These are phyloP conservation scores for Leucophenga varia DNA, from an alignment of 1,140 invertebrate species.

Conservation along the genomic window DNA sequence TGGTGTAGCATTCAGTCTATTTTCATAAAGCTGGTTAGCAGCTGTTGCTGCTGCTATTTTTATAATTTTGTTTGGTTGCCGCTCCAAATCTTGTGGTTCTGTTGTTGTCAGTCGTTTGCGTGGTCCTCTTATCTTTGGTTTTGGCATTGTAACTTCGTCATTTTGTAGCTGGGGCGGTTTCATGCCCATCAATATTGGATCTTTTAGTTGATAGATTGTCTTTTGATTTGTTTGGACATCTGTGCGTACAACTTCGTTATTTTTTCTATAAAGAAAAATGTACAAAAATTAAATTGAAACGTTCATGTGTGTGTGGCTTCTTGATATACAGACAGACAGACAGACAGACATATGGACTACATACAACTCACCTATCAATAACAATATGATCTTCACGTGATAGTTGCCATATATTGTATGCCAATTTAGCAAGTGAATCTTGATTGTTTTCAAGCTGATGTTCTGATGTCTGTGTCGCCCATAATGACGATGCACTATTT, in stretches of 20 bases:
- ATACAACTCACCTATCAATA: slow-evolving; percentile 41
- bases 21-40: background rate
- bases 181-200: slow-evolving; percentile 39
- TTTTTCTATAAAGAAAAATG: slow-evolving; percentile 22
- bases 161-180: background rate
- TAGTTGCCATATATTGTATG: slow-evolving; percentile 37
- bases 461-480: too few species aligned
- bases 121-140: slow-evolving; percentile 12
- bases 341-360: too few species aligned
- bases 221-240: slow-evolving; percentile 35
- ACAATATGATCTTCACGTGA: slow-evolving; percentile 44
- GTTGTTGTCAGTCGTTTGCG: slow-evolving; percentile 12
- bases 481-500: too few species aligned
- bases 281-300: background rate
- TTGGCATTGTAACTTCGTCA: background rate
- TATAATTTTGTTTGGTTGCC: background rate
- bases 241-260: slow-evolving; percentile 42
- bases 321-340: background rate
- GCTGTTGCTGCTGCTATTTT: background rate
- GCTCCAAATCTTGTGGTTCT: background rate
- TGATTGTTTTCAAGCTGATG: too few species aligned
- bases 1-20: background rate
- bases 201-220: slow-evolving; percentile 44
- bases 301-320: background rate
- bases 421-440: slow-evolving; percentile 35